phyloP scores from a whole-genome alignment of 2,797 vertebrate genomes.

The Xiphorhynchus erythropygius region DNA sequence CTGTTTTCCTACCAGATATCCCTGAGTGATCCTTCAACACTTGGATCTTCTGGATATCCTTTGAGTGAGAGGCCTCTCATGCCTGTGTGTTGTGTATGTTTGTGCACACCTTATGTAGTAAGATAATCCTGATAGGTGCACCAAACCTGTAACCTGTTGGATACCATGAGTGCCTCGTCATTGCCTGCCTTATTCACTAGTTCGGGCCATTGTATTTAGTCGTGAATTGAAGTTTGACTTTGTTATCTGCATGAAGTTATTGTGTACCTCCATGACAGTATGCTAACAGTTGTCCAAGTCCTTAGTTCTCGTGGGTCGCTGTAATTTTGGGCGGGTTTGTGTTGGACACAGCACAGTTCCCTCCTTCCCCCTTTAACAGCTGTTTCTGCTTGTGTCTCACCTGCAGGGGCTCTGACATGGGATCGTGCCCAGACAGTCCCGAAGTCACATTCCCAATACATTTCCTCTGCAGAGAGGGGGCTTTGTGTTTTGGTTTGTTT shows the following conservation, averaged over 20 bases:
- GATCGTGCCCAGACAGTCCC: background rate
- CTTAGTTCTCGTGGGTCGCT: accelerated
- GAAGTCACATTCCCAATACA: background rate
- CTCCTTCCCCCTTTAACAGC: too few species aligned
- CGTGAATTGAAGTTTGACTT: background rate
- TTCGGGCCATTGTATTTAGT: background rate
- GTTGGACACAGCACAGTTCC: background rate
- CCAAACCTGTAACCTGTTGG: background rate
- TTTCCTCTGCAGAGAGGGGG: accelerated
- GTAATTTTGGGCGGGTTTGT: background rate
- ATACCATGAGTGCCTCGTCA: background rate
- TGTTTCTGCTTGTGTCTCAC: background rate
- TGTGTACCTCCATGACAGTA: background rate
- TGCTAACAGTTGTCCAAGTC: background rate
- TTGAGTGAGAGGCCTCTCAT: background rate
- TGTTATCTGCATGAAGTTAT: background rate
- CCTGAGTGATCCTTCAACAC: background rate
- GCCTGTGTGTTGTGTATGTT: background rate
- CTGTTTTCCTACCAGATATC: background rate
- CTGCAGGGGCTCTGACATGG: too few species aligned
- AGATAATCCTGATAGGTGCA: background rate
- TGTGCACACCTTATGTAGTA: background rate
- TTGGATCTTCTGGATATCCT: background rate
- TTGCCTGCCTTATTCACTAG: background rate
- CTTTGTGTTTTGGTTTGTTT: accelerated